Base-by-base conservation (phyloP, 2,888 invertebrate species). In the Agrochola macilenta region DNA sequence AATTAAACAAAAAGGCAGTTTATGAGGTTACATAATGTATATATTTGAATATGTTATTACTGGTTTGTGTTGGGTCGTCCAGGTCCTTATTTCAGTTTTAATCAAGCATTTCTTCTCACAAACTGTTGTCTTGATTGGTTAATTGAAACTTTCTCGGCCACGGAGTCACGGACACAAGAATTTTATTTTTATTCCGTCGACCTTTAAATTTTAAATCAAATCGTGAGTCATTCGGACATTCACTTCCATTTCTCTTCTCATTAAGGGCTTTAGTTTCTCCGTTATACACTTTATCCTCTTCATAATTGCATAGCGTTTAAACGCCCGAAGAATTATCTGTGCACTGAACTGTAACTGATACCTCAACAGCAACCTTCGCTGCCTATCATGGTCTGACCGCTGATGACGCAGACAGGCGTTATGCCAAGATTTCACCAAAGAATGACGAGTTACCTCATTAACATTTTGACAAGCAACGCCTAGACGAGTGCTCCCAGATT, bases 341-440 rank as follows among this genome's bases (percentile, higher is more conserved):
- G 79, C 74, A 60, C 35, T 61, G 82, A 79, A 75, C 63, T 75
- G 84, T 87, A 87, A 86, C 68, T 63, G 82, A 84, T 79, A 84
- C 75, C 70, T 69, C 11, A 58, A 11, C 35, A 64, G n/a, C 76
- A 80, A 82, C 89, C 85, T 88, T 83, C 82, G 61, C 30, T 58
- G 73, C 66, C 61, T 78, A 66, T 82, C 82, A 78, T 75, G 69
- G 71, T 68, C 63, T 79, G 65, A 88, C 78, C 75, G 69, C 66
- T 46, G 69, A 69, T 88, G 84, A 85, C 84, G 87, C 69, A 79
- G 83, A 81, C 81, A 87, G 88, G 88, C 87, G 83, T 80, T 68
- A 81, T 89, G 90, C 89, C 88, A 89, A 81, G 79, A 77, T 77
- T 69, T 77, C 69, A 80, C 74, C 69, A 72, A 84, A 75, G 76